Percentiles rank a stretch among this genome's conserved stretches.
phyloP scores from a whole-genome alignment of 1,140 invertebrate genomes.

The Harpegnathos saltator region DNA sequence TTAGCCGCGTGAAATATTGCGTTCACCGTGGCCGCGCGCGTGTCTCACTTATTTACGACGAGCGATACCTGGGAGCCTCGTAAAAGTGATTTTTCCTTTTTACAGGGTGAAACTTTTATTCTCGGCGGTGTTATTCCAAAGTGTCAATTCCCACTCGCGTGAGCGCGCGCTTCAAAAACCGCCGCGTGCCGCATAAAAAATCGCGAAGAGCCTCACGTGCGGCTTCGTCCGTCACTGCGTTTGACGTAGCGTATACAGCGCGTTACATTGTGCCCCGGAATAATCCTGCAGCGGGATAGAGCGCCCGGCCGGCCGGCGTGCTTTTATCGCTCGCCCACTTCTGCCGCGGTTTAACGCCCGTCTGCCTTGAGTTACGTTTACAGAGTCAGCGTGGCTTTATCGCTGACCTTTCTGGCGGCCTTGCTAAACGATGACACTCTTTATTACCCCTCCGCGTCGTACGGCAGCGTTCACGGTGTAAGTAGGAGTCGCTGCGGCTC shows the following conservation, averaged over 20 bases:
- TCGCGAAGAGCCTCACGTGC: constrained; percentile 16
- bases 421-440: constrained; percentile 73
- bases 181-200: constrained; percentile 23
- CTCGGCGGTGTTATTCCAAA: constrained; percentile 10
- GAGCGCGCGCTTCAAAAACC: background rate
- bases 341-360: constrained; percentile 69
- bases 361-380: constrained; percentile 66
- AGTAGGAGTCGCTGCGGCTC: background rate
- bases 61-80: background rate
- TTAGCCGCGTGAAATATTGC: constrained; percentile 16
- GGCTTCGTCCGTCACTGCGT: constrained; percentile 24
- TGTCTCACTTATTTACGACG: constrained; percentile 14
- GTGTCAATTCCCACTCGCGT: constrained; percentile 32
- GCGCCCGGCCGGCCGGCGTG: background rate
- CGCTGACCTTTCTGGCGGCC: constrained; percentile 60
- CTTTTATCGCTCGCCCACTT: constrained; percentile 70
- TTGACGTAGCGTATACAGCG: constrained; percentile 52
- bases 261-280: constrained; percentile 43
- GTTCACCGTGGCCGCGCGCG: background rate
- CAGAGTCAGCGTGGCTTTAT: constrained; percentile 71
- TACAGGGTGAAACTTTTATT: background rate
- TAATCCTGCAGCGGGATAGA: constrained; percentile 35
- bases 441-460: constrained; percentile 69
- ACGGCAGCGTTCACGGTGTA: constrained; percentile 43
- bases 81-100: constrained; percentile 5